These are phyloP conservation scores for Callimorpha dominula DNA, from an alignment of 2,888 invertebrate species.

Conservation along the genomic window DNA sequence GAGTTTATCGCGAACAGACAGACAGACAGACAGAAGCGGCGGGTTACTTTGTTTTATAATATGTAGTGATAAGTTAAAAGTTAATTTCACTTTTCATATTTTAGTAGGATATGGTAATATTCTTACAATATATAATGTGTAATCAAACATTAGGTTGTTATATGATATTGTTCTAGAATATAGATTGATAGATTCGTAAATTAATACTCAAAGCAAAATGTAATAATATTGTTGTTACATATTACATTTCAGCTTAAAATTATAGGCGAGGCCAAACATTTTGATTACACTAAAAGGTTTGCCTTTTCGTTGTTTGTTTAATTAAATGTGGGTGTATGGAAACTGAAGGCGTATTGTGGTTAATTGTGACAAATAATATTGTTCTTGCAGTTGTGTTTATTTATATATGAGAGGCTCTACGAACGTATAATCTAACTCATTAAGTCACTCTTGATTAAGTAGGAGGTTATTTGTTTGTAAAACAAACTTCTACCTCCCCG, in stretches of 20 bases:
- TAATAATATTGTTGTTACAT: background rate
- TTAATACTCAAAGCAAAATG: background rate
- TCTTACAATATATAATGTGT: too few relatives aligned
- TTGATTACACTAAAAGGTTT: constrained; percentile 11
- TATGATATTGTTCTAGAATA: background rate
- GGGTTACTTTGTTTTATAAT: too few relatives aligned
- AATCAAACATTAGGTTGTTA: too few relatives aligned
- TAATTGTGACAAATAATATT: constrained; percentile 16
- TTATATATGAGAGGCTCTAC: background rate
- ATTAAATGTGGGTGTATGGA: constrained; percentile 7
- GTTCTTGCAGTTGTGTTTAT: background rate
- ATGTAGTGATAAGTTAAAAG: too few relatives aligned
- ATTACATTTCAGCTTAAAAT: constrained; percentile 1
- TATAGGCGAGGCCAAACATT: constrained; percentile 5
- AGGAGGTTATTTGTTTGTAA: constrained; percentile 15
- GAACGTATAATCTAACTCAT: background rate
- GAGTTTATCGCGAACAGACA: too few relatives aligned
- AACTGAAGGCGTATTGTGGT: constrained; percentile 1
- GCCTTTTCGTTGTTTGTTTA: constrained; percentile 13
- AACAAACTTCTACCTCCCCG: background rate
- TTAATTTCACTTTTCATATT: too few relatives aligned
- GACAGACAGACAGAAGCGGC: too few relatives aligned
- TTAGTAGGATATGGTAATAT: too few relatives aligned
- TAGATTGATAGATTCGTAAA: background rate
- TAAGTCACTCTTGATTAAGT: background rate